Conservation (phyloP, 2,888 invertebrate species). For the Seira musarum region DNA sequence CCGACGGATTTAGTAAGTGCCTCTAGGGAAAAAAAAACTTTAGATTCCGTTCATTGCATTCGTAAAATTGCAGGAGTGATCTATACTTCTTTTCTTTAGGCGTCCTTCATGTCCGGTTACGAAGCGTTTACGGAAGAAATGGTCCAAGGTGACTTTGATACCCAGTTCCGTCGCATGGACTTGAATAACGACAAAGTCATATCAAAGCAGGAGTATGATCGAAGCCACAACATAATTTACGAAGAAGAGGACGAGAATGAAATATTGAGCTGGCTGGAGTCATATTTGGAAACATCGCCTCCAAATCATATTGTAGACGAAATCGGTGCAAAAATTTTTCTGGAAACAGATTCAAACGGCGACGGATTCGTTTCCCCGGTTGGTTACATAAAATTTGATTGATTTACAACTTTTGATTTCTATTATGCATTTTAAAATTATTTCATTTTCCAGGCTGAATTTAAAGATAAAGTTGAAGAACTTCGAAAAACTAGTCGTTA, state of each 20-base stretch:
- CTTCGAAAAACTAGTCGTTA: not conserved
- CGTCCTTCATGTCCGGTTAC: too few species aligned
- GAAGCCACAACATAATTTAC: not conserved
- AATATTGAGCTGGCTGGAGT: slow-evolving; percentile 31
- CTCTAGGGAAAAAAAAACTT: too few species aligned
- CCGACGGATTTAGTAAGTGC: slow-evolving; percentile 24
- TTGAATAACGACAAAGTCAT: slow-evolving; percentile 20
- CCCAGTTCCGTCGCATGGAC: slow-evolving; percentile 3
- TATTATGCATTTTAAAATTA: too few species aligned
- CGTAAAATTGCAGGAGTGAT: too few species aligned
- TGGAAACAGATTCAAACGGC: slow-evolving; percentile 36
- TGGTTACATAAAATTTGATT: too few species aligned
- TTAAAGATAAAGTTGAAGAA: slow-evolving; percentile 17
- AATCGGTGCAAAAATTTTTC: slow-evolving; percentile 19
- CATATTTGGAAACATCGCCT: not conserved
- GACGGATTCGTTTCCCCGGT: slow-evolving; percentile 36
- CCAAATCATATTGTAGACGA: slow-evolving; percentile 1
- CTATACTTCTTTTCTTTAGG: too few species aligned
- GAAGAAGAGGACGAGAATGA: slow-evolving; percentile 5
- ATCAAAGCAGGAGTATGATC: slow-evolving; percentile 13
- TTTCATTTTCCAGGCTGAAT: slow-evolving; percentile 32
- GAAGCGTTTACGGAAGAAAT: slow-evolving; percentile 27
- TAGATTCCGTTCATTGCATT: too few species aligned
- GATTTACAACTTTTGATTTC: too few species aligned
- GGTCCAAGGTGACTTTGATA: not conserved